Evolutionary conservation across 2,888 invertebrate genomes (phyloP).

Genomic region (Callinectes sapidus): DNA sequence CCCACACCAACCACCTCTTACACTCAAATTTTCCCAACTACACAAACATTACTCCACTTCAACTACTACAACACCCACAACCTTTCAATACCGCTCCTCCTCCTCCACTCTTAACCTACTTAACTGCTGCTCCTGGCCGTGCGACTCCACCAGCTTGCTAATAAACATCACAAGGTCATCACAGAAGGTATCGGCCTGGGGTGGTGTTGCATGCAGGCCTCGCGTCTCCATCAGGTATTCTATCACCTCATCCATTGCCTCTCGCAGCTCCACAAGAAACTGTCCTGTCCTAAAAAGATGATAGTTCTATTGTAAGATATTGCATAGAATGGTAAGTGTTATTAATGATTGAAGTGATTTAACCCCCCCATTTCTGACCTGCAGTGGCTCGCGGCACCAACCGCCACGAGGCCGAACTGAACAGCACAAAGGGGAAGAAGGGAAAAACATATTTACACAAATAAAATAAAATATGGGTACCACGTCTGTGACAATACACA

Average conservation of each 20-base stretch:
- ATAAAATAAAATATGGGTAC: too few species aligned
- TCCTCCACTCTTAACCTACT: neutral
- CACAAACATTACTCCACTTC: neutral
- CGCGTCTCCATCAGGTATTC: conserved; percentile 32
- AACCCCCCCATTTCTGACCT: too few species aligned
- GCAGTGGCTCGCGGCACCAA: too few species aligned
- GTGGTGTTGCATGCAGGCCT: neutral
- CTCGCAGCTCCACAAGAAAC: neutral
- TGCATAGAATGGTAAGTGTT: neutral
- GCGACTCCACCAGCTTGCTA: neutral
- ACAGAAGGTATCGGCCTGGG: neutral
- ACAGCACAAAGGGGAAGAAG: too few species aligned
- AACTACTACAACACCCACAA: neutral
- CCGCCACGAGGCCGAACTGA: too few species aligned
- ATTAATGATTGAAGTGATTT: neutral
- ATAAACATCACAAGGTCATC: conserved; percentile 42
- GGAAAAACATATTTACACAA: too few species aligned
- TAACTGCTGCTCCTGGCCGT: neutral
- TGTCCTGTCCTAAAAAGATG: neutral
- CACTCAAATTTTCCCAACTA: neutral
- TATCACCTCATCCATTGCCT: conserved; percentile 12
- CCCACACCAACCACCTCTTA: neutral
- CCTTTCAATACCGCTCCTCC: neutral
- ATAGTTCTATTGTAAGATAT: neutral
- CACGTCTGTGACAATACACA: too few species aligned